Conservation (phyloP, 2,888 invertebrate species). For the Cosmopolites sordidus region DNA sequence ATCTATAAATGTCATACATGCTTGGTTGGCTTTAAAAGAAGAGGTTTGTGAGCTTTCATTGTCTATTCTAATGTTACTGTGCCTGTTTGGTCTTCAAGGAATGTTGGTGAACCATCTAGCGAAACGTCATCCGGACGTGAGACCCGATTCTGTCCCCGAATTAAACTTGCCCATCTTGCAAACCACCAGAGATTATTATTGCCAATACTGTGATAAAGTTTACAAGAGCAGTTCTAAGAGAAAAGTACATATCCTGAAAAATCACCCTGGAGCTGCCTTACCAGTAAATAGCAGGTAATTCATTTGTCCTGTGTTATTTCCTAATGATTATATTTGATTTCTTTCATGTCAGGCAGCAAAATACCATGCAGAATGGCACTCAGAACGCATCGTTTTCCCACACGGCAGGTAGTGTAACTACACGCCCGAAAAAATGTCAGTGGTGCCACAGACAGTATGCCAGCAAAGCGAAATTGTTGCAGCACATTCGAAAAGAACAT, state of each 20-base stretch:
- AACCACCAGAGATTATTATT: slow-evolving; percentile 75
- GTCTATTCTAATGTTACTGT: no score
- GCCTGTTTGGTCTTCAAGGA: slow-evolving; percentile 31
- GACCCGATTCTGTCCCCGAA: slow-evolving; percentile 65
- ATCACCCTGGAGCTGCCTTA: slow-evolving; percentile 74
- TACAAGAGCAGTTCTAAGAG: slow-evolving; percentile 83
- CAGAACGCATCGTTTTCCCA: slow-evolving; percentile 57
- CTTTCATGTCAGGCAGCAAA: no score
- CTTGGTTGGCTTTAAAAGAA: slow-evolving; percentile 71
- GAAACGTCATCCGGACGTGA: slow-evolving; percentile 66
- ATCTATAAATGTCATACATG: slow-evolving; percentile 75
- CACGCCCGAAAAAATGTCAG: slow-evolving; percentile 66
- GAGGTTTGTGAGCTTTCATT: slow-evolving; percentile 53
- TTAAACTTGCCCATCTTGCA: slow-evolving; percentile 73
- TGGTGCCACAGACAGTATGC: slow-evolving; percentile 88
- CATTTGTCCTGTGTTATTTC: no score
- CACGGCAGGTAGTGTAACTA: slow-evolving; percentile 68
- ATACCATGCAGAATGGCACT: no score
- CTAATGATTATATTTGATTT: no score
- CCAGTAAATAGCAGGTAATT: slow-evolving; percentile 52
- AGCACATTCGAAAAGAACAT: slow-evolving; percentile 65
- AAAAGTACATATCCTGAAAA: slow-evolving; percentile 74
- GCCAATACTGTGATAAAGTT: slow-evolving; percentile 76
- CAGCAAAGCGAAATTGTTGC: slow-evolving; percentile 68
- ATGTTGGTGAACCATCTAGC: slow-evolving; percentile 83